These are phyloP conservation scores for Lathronympha strigana DNA, from an alignment of 2,888 invertebrate genomes.

Conservation along the genomic window DNA sequence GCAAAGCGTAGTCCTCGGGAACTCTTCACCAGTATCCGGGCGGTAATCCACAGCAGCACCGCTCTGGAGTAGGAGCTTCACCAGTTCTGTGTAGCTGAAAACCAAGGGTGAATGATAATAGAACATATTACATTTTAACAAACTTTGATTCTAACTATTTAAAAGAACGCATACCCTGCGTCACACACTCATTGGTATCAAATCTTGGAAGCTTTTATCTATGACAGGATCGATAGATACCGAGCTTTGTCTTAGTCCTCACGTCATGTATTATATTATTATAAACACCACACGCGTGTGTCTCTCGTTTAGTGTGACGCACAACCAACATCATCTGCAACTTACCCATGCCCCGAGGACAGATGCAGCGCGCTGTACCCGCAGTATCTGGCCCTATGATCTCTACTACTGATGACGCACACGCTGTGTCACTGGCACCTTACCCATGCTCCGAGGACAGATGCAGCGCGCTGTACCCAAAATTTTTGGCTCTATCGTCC, in stretches of 20 bases:
- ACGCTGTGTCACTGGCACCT: conserved; percentile 42
- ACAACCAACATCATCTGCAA: background rate
- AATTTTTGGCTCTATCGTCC: conserved; percentile 70
- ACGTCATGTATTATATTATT: too few relatives aligned
- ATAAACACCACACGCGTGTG: too few relatives aligned
- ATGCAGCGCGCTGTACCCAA: conserved; percentile 91
- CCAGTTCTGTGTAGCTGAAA: conserved; percentile 86
- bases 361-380: conserved; percentile 92
- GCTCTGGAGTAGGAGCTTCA: conserved; percentile 88
- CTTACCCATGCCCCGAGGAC: conserved; percentile 92
- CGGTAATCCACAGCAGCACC: conserved; percentile 93
- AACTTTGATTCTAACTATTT: too few relatives aligned
- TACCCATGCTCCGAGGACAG: conserved; percentile 94
- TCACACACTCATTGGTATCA: too few relatives aligned
- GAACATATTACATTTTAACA: background rate
- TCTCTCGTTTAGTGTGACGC: too few relatives aligned
- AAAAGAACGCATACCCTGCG: too few relatives aligned
- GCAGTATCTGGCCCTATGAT: background rate
- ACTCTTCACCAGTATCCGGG: conserved; percentile 88
- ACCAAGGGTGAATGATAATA: background rate
- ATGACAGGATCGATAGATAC: too few relatives aligned
- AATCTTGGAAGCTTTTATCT: too few relatives aligned
- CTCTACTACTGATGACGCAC: background rate
- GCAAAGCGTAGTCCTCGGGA: conserved; percentile 89
- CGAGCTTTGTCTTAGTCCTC: too few relatives aligned